Conservation (phyloP, 2,888 invertebrate species). For the Calliopum simillimum region DNA sequence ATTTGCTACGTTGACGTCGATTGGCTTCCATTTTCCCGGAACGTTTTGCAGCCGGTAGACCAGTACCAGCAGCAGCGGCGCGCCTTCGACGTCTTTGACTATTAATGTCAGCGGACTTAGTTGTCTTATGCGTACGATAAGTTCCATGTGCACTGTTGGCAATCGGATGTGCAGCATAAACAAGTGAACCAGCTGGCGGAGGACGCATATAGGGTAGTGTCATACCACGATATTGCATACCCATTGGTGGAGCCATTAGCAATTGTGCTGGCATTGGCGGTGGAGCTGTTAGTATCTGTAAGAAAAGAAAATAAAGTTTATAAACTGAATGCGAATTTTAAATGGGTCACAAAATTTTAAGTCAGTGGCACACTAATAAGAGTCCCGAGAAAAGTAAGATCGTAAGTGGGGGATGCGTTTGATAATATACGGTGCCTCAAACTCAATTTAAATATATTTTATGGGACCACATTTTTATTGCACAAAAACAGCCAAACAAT, state of each 20-base stretch:
- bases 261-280: slow-evolving; percentile 54
- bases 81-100: slow-evolving; percentile 55
- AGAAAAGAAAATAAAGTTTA: neutral
- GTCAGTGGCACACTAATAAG: too few species aligned
- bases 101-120: slow-evolving; percentile 54
- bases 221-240: slow-evolving; percentile 55
- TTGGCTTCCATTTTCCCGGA: slow-evolving; percentile 54
- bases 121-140: slow-evolving; percentile 57
- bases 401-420: too few species aligned
- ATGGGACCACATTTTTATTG: too few species aligned
- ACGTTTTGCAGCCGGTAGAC: slow-evolving; percentile 45
- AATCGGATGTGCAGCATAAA: slow-evolving; percentile 54
- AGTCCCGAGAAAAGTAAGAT: too few species aligned
- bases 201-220: slow-evolving; percentile 58
- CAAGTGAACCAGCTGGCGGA: slow-evolving; percentile 49
- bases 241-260: slow-evolving; percentile 46
- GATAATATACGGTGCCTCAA: too few species aligned
- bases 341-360: too few species aligned
- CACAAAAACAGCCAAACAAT: too few species aligned
- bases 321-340: too few species aligned
- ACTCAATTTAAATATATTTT: too few species aligned
- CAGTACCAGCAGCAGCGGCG: slow-evolving; percentile 44
- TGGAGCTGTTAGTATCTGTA: slow-evolving; percentile 51
- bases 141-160: slow-evolving; percentile 53
- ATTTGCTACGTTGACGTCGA: slow-evolving; percentile 64